phyloP scores from a whole-genome alignment of 2,113 vertebrate species.

The Podiceps cristatus region DNA sequence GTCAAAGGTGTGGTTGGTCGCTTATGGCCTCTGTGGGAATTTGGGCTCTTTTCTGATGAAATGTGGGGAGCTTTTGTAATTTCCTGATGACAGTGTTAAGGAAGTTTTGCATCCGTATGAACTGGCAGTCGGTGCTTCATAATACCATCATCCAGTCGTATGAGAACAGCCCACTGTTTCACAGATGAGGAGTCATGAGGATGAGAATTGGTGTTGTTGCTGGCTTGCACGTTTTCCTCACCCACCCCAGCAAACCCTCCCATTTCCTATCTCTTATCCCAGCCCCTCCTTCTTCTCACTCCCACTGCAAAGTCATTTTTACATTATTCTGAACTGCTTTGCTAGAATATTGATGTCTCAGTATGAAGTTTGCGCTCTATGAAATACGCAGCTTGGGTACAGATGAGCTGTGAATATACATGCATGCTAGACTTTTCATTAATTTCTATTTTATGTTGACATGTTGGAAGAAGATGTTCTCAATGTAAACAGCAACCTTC shows the following conservation, averaged over 20 bases:
- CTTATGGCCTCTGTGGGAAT: background rate
- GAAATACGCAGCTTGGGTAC: background rate
- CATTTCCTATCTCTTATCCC: background rate
- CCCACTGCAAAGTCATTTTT: background rate
- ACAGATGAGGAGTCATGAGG: background rate
- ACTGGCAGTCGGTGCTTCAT: background rate
- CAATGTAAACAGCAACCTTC: rapidly evolving
- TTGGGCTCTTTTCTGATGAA: background rate
- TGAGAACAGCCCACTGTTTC: background rate
- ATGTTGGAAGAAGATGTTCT: background rate
- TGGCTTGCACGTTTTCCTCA: background rate
- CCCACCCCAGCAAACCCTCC: background rate
- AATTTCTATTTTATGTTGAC: background rate
- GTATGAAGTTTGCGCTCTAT: background rate
- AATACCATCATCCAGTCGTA: rapidly evolving
- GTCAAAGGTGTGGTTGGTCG: background rate
- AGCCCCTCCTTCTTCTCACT: background rate
- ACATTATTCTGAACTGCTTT: background rate
- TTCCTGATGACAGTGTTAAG: rapidly evolving
- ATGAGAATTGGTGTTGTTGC: background rate
- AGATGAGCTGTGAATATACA: rapidly evolving
- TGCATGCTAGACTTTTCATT: background rate
- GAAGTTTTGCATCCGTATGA: background rate
- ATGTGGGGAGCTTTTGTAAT: background rate
- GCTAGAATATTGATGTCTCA: background rate